phyloP scores from a whole-genome alignment of 2,888 invertebrate species.

The Heliconius ethilla region DNA sequence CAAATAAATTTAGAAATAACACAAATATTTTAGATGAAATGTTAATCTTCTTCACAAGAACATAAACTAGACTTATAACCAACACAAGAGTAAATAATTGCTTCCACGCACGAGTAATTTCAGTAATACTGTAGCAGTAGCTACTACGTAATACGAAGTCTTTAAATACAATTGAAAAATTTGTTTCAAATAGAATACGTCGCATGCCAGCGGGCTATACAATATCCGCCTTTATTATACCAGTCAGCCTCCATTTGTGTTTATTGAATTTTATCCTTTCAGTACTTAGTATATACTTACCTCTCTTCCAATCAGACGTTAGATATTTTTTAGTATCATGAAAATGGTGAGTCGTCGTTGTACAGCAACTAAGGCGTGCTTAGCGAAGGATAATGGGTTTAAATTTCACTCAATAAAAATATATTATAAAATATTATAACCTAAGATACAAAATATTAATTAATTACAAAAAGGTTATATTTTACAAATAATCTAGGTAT shows the following conservation, averaged over 20 bases:
- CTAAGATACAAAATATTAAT: too few relatives aligned
- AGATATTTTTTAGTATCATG: background rate
- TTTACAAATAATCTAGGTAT: too few relatives aligned
- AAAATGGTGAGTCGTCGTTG: background rate
- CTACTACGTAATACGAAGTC: constrained; percentile 15
- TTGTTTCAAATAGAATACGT: constrained; percentile 33
- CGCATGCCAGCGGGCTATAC: constrained; percentile 36
- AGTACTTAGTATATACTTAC: constrained; percentile 11
- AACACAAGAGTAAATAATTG: constrained; percentile 10
- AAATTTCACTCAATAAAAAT: background rate
- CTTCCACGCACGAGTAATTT: constrained; percentile 36
- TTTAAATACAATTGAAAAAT: constrained; percentile 39
- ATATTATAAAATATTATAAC: too few relatives aligned
- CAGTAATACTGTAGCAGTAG: constrained; percentile 22
- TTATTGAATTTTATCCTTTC: constrained; percentile 21
- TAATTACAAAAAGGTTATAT: too few relatives aligned
- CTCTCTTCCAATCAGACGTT: background rate
- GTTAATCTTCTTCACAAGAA: constrained; percentile 5
- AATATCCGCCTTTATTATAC: constrained; percentile 25
- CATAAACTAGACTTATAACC: constrained; percentile 9
- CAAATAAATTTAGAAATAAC: background rate
- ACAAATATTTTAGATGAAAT: background rate
- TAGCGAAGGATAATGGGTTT: background rate
- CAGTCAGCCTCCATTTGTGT: constrained; percentile 11
- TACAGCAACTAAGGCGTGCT: background rate